A percentile compares a stretch with the other conserved stretches of the same genome.
Evolutionary conservation across 2,888 invertebrate species (phyloP).

Genomic region (Xestia c-nigrum): DNA sequence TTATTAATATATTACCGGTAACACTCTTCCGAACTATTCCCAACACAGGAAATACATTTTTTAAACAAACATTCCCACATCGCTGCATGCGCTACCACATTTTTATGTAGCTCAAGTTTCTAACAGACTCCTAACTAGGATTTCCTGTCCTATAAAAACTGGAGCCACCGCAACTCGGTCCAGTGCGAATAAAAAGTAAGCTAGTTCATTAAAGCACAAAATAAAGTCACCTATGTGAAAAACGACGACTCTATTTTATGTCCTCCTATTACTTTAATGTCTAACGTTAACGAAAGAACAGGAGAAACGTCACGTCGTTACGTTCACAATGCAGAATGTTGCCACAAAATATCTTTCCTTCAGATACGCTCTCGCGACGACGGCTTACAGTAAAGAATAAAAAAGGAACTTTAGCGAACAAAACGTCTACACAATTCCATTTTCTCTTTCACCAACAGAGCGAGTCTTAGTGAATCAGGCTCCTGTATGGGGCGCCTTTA

Average conservation of each 20-base stretch:
- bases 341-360: conserved; percentile 78
- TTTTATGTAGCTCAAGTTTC: conserved; percentile 64
- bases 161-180: conserved; percentile 55
- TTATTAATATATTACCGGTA: conserved; percentile 75
- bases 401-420: conserved; percentile 84
- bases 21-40: conserved; percentile 29
- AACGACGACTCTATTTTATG: conserved; percentile 68
- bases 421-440: conserved; percentile 89
- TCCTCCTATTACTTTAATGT: conserved; percentile 74
- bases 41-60: conserved; percentile 58
- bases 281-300: conserved; percentile 71
- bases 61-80: conserved; percentile 56
- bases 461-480: conserved; percentile 88
- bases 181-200: conserved; percentile 68
- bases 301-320: conserved; percentile 76
- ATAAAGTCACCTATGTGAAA: conserved; percentile 64
- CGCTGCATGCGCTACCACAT: conserved; percentile 50
- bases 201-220: conserved; percentile 65
- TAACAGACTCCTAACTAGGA: conserved; percentile 68
- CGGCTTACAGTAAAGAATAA: conserved; percentile 77
- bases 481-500: conserved; percentile 88
- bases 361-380: conserved; percentile 72
- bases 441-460: conserved; percentile 88
- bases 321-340: conserved; percentile 76
- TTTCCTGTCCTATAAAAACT: conserved; percentile 71